Percentiles rank a stretch among this genome's conserved stretches.
Evolutionary conservation across 2,113 vertebrate species (phyloP).

Genomic region (Actenoides hombroni): DNA sequence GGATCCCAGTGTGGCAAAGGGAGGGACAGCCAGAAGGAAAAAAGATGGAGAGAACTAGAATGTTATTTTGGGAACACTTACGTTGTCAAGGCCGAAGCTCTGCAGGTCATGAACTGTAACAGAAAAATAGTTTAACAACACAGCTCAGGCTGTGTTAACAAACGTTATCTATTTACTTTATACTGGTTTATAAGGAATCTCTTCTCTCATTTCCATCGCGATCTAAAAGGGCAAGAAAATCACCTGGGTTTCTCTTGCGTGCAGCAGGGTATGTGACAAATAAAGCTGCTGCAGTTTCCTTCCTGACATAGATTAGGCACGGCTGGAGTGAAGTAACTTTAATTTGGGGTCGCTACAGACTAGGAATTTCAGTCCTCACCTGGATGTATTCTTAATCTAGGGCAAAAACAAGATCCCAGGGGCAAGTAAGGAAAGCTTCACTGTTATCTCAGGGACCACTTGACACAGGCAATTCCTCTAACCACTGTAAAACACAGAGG

Average conservation of each 20-base stretch:
- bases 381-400: not conserved
- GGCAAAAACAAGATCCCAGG: not conserved
- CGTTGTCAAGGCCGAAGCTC: conserved; percentile 96
- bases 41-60: not conserved
- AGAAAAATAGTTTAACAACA: conserved; percentile 43
- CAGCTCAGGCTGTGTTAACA: not conserved
- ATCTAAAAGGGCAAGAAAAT: not conserved
- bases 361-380: not conserved
- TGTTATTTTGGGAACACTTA: conserved; percentile 70
- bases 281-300: not conserved
- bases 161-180: not conserved
- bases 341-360: not conserved
- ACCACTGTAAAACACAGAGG: not conserved
- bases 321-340: not conserved
- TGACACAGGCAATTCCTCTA: not conserved
- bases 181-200: not conserved
- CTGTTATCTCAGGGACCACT: not conserved
- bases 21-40: not conserved
- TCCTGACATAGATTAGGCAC: not conserved
- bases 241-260: not conserved
- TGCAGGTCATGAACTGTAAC: conserved; percentile 94
- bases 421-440: not conserved
- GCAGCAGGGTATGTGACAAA: not conserved
- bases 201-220: not conserved
- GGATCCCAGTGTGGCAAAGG: not conserved